Percentiles rank a stretch among this genome's conserved stretches.
Evolutionary conservation across 2,888 invertebrate genomes (phyloP).

Genomic region (Smittia aterrima): DNA sequence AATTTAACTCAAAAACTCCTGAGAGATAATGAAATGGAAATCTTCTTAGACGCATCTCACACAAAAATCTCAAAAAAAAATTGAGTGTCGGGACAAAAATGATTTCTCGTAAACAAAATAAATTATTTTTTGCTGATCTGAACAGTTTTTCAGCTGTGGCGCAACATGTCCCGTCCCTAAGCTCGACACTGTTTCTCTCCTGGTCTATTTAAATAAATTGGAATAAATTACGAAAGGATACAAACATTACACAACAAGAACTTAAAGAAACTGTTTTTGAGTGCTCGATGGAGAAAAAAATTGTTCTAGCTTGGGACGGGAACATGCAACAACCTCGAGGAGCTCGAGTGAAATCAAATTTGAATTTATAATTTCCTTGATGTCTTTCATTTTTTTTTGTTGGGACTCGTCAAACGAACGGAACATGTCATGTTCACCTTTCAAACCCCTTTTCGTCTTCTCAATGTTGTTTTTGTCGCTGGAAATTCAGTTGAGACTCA

Average conservation of each 20-base stretch:
- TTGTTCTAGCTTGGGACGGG: not conserved
- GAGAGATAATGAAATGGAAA: no score
- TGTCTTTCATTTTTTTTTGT: not conserved
- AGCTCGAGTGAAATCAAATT: conserved; percentile 21
- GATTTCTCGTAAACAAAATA: not conserved
- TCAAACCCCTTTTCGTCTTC: not conserved
- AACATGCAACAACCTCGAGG: not conserved
- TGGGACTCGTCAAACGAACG: not conserved
- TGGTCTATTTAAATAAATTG: conserved; percentile 35
- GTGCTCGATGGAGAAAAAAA: not conserved
- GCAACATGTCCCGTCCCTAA: conserved; percentile 18
- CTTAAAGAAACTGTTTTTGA: not conserved
- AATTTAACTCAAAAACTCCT: no score
- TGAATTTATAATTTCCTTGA: conserved; percentile 30
- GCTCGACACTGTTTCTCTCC: conserved; percentile 18
- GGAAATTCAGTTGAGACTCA: not conserved
- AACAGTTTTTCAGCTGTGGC: conserved; percentile 15
- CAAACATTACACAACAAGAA: conserved; percentile 31
- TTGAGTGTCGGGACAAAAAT: no score
- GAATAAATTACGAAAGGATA: conserved; percentile 36
- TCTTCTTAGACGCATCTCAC: no score
- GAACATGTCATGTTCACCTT: conserved; percentile 21
- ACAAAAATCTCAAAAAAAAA: no score
- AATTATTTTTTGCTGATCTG: not conserved
- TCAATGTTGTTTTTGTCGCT: no score